Evolutionary conservation across 2,113 vertebrate species (phyloP).

Genomic region (Chaetodon auriga): DNA sequence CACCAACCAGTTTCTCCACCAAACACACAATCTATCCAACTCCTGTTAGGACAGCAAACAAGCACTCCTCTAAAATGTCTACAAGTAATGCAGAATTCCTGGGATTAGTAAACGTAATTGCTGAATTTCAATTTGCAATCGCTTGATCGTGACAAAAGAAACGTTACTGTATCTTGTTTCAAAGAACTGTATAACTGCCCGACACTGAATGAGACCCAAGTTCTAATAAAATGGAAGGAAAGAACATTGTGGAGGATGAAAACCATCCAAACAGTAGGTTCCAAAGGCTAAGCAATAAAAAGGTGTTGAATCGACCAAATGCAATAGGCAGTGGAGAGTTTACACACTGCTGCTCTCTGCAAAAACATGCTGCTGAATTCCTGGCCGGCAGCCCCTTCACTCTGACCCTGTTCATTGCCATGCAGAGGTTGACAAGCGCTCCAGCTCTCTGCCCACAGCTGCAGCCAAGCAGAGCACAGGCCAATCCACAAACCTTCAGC

Average conservation of each 20-base stretch:
- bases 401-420: constrained; percentile 64
- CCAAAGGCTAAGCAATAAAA: constrained; percentile 30
- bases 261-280: constrained; percentile 42
- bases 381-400: constrained; percentile 56
- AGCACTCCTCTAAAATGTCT: neutral
- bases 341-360: constrained; percentile 45
- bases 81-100: neutral
- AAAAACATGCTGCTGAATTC: constrained; percentile 62
- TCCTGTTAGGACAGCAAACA: neutral
- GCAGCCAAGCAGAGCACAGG: constrained; percentile 51
- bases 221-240: neutral
- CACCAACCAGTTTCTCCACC: no score
- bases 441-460: constrained; percentile 58
- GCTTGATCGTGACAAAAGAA: no score
- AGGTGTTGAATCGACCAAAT: constrained; percentile 7
- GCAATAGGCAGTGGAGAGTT: constrained; percentile 20
- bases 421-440: constrained; percentile 56
- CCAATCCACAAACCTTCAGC: constrained; percentile 60
- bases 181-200: neutral
- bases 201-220: neutral
- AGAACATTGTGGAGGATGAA: constrained; percentile 3
- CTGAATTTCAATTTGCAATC: no score
- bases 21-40: neutral
- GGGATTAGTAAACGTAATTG: no score
- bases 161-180: no score